A percentile compares a stretch with the other conserved stretches of the same genome.
These are phyloP conservation scores for Prunella strophiata DNA, from an alignment of 2,797 vertebrate species.

Conservation along the genomic window DNA sequence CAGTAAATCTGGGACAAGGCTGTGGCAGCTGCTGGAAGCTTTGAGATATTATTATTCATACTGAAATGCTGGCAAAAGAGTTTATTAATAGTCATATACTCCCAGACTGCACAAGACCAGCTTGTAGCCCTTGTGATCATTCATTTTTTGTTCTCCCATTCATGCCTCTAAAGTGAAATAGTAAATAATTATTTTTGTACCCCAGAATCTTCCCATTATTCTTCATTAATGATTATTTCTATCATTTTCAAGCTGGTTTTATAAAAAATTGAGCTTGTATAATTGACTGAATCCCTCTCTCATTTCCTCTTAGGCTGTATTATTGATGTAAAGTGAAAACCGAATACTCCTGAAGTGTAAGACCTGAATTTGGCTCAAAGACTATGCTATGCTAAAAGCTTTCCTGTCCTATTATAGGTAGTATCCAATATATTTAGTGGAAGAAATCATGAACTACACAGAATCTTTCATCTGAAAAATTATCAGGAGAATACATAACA, in stretches of 20 bases:
- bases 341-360: neutral
- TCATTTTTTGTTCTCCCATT: neutral
- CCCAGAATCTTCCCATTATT: neutral
- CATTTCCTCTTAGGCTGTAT: neutral
- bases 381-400: neutral
- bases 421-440: neutral
- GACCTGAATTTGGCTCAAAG: neutral
- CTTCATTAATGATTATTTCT: conserved; percentile 26
- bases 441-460: neutral
- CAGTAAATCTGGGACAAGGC: neutral
- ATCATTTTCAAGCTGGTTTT: neutral
- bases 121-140: neutral
- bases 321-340: neutral
- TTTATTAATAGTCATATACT: neutral
- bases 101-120: neutral
- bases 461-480: neutral
- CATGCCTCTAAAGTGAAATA: neutral
- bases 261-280: neutral
- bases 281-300: neutral
- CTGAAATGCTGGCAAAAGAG: neutral
- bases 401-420: neutral
- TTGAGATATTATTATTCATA: neutral
- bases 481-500: neutral
- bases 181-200: neutral
- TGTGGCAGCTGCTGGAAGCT: neutral